Conservation (phyloP, 1,140 invertebrate species). For the Panonychus citri region DNA sequence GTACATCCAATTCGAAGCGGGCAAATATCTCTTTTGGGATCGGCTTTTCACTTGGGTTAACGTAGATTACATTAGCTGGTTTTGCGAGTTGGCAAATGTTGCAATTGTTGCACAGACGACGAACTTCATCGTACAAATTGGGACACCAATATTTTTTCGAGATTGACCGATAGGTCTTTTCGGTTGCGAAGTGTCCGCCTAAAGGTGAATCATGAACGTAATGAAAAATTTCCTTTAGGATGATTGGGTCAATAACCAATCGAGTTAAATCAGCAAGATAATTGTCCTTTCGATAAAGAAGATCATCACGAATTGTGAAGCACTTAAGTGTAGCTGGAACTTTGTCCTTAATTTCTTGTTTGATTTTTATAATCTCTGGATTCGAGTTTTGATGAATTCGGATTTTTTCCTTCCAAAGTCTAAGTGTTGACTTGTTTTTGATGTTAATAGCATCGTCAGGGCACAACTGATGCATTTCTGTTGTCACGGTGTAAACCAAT, state of each 20-base stretch:
- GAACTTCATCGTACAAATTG: not conserved
- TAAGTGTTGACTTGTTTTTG: not conserved
- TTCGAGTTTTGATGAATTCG: not conserved
- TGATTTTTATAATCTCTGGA: not conserved
- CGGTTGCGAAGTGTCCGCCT: not conserved
- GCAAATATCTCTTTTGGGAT: not conserved
- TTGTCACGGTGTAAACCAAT: too few relatives aligned
- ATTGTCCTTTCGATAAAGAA: not conserved
- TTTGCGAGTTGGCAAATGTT: not conserved
- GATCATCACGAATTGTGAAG: not conserved
- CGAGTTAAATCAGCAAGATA: not conserved
- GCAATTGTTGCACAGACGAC: not conserved
- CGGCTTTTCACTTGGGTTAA: not conserved
- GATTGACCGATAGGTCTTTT: not conserved
- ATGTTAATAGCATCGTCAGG: not conserved
- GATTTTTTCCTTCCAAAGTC: not conserved
- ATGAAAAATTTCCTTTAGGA: not conserved
- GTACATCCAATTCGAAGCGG: not conserved
- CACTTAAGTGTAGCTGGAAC: too few relatives aligned
- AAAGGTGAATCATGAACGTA: not conserved
- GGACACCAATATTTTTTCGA: not conserved
- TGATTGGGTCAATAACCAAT: not conserved
- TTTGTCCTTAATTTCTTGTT: too few relatives aligned
- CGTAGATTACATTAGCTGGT: not conserved
- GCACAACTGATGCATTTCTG: too few relatives aligned